Conservation (phyloP, 2,113 vertebrate genomes). For the Cochlearius cochlearius region DNA sequence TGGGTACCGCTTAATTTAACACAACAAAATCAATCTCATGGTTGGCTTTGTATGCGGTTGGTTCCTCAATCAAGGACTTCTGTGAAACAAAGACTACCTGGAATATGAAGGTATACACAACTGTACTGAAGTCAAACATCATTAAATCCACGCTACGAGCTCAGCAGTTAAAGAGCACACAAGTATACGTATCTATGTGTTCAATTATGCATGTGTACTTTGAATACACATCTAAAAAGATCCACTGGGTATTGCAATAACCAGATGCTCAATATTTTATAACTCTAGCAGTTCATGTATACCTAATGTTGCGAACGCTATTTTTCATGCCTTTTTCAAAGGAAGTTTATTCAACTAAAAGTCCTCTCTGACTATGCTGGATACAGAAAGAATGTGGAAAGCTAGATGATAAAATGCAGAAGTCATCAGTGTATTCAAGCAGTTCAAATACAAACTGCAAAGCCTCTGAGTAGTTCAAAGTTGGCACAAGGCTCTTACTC, state of each 20-base stretch:
- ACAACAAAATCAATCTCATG: not conserved
- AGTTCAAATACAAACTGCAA: not conserved
- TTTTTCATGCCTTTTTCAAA: not conserved
- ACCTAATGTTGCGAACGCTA: not conserved
- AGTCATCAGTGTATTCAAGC: not conserved
- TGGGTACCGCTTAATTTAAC: not conserved
- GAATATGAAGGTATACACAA: not conserved
- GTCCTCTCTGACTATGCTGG: not conserved
- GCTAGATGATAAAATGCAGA: not conserved
- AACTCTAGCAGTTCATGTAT: not conserved
- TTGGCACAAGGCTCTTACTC: not conserved
- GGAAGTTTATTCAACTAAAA: not conserved
- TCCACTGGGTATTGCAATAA: not conserved
- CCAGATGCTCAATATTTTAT: constrained; percentile 14
- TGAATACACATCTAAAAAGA: constrained; percentile 3
- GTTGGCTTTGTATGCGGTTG: not conserved
- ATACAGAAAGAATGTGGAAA: not conserved
- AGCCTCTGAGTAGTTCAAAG: not conserved
- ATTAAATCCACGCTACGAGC: not conserved
- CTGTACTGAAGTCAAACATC: not conserved
- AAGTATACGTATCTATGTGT: not conserved
- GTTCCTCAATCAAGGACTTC: not conserved
- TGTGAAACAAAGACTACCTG: not conserved
- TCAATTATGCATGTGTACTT: constrained; percentile 20
- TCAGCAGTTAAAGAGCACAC: not conserved